phyloP scores from a whole-genome alignment of 2,113 vertebrate species.

The Synchiropus splendidus region DNA sequence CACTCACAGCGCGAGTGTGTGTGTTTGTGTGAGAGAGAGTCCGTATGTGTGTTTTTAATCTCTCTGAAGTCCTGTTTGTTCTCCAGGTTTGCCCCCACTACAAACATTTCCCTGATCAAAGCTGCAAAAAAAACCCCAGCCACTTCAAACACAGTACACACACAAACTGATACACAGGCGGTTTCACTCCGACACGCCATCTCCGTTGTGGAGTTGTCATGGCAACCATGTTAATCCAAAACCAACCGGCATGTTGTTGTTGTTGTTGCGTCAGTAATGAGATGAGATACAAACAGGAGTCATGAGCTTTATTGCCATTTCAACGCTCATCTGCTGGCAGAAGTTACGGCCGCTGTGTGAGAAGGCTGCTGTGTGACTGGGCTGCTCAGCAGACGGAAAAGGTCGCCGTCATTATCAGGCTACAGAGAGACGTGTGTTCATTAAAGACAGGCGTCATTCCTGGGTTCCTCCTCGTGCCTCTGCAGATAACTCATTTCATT shows the following conservation, averaged over 20 bases:
- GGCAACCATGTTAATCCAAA: slow-evolving; percentile 59
- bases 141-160: slow-evolving; percentile 64
- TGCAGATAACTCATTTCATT: slow-evolving; percentile 10
- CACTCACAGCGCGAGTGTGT: not conserved
- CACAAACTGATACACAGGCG: slow-evolving; percentile 19
- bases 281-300: slow-evolving; percentile 33
- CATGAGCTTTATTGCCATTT: slow-evolving; percentile 29
- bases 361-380: not conserved
- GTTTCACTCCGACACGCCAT: slow-evolving; percentile 44
- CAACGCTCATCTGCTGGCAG: slow-evolving; percentile 20
- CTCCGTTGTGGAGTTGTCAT: slow-evolving; percentile 47
- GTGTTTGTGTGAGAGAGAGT: slow-evolving; percentile 3
- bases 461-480: not conserved
- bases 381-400: not conserved
- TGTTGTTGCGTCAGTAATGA: slow-evolving; percentile 25
- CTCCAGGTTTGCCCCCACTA: slow-evolving; percentile 69
- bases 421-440: not conserved
- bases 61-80: slow-evolving; percentile 74
- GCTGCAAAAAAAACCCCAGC: slow-evolving; percentile 60
- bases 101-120: slow-evolving; percentile 75
- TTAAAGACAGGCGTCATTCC: not conserved
- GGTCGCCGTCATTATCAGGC: not conserved
- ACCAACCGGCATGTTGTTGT: slow-evolving; percentile 27
- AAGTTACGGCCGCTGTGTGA: not conserved
- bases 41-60: slow-evolving; percentile 49